phyloP scores from a whole-genome alignment of 2,113 vertebrate species.

The Saccopteryx bilineata region DNA sequence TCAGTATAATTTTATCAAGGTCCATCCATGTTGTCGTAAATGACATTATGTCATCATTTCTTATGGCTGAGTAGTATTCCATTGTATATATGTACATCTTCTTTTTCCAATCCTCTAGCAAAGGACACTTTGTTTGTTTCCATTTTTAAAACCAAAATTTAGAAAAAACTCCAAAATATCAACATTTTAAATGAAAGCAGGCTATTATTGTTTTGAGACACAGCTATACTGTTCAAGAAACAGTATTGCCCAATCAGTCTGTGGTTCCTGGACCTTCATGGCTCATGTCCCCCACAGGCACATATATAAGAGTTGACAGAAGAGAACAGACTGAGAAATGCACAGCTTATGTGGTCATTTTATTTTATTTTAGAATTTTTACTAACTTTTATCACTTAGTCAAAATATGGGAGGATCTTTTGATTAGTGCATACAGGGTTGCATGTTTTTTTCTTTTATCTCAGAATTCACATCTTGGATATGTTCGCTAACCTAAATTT shows the following conservation, averaged over 20 bases:
- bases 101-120: too few relatives aligned
- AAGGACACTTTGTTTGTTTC: too few relatives aligned
- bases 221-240: not conserved
- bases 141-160: not conserved
- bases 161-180: not conserved
- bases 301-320: not conserved
- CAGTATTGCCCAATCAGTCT: not conserved
- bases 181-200: not conserved
- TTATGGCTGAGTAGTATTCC: too few relatives aligned
- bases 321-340: not conserved
- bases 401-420: not conserved
- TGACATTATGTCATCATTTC: too few relatives aligned
- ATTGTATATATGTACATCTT: too few relatives aligned
- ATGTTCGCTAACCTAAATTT: not conserved
- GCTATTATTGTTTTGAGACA: not conserved
- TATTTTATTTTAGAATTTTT: not conserved
- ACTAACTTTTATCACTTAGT: not conserved
- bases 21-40: too few relatives aligned
- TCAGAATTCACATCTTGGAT: not conserved
- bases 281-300: fast-evolving
- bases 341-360: not conserved
- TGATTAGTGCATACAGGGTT: not conserved
- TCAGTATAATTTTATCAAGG: too few relatives aligned
- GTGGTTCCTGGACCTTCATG: not conserved
- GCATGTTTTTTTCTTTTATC: not conserved